Evolutionary conservation across 2,113 vertebrate species (phyloP).

Genomic region (Larimichthys crocea): DNA sequence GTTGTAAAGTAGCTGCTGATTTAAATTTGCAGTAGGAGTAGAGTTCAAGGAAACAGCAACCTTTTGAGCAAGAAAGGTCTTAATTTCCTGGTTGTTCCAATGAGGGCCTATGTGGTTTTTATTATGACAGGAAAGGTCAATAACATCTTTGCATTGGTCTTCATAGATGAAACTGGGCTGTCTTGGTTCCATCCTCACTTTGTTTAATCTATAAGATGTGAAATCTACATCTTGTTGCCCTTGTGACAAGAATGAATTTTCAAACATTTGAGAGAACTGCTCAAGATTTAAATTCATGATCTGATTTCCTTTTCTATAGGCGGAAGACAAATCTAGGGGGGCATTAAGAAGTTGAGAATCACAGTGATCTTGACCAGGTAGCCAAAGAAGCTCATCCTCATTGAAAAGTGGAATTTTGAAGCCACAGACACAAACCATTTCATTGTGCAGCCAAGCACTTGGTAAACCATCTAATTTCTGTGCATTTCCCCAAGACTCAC

Average conservation of each 20-base stretch:
- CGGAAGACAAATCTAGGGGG: slow-evolving; percentile 92
- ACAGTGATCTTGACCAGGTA: slow-evolving; percentile 85
- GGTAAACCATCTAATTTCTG: slow-evolving; percentile 79
- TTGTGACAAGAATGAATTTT: slow-evolving; percentile 87
- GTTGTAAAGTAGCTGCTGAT: slow-evolving; percentile 76
- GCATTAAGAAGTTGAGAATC: slow-evolving; percentile 85
- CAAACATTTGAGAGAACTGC: slow-evolving; percentile 91
- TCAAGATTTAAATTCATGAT: slow-evolving; percentile 92
- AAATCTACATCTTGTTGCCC: slow-evolving; percentile 88
- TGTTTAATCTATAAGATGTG: slow-evolving; percentile 88
- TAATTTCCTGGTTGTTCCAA: slow-evolving; percentile 77
- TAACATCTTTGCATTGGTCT: slow-evolving; percentile 76
- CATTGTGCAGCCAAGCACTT: slow-evolving; percentile 84
- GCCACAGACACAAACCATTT: slow-evolving; percentile 88
- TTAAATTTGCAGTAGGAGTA: slow-evolving; percentile 59
- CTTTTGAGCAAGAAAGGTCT: slow-evolving; percentile 81
- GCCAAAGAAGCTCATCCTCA: slow-evolving; percentile 91
- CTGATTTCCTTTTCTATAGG: slow-evolving; percentile 88
- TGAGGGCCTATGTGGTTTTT: slow-evolving; percentile 52
- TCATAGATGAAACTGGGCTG: slow-evolving; percentile 74
- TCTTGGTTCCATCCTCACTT: slow-evolving; percentile 87
- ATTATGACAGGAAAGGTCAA: slow-evolving; percentile 87
- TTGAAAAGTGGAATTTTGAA: slow-evolving; percentile 92
- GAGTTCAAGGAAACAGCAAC: slow-evolving; percentile 78
- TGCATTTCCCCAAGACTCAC: slow-evolving; percentile 81